These are phyloP conservation scores for Pseudochirops cupreus DNA, from an alignment of 2,797 vertebrate species.

Conservation along the genomic window DNA sequence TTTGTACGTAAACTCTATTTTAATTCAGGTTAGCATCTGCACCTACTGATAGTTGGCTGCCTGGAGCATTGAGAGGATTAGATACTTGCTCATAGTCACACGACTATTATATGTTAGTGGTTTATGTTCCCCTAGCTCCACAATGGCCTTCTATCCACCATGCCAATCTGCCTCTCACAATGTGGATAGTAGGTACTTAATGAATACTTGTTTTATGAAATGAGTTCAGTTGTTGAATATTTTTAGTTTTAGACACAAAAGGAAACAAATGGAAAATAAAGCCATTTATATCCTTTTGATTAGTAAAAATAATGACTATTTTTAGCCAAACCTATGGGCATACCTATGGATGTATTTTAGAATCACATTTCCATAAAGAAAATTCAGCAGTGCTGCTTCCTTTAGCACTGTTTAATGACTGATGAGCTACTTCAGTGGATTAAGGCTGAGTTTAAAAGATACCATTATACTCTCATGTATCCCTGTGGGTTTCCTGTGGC, in stretches of 20 bases:
- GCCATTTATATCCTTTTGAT: constrained; percentile 19
- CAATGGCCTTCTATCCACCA: background rate
- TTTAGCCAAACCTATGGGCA: constrained; percentile 32
- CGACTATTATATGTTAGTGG: background rate
- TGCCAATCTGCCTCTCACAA: background rate
- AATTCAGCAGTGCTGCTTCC: background rate
- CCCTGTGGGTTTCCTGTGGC: constrained; percentile 56
- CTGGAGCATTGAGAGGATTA: background rate
- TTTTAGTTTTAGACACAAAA: constrained; percentile 13
- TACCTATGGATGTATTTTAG: constrained; percentile 28
- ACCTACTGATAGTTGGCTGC: background rate
- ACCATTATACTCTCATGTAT: constrained; percentile 24
- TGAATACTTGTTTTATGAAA: background rate
- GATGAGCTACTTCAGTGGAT: constrained; percentile 36
- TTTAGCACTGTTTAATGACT: constrained; percentile 49
- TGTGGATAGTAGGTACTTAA: background rate
- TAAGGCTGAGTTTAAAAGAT: constrained; percentile 55
- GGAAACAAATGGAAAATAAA: background rate
- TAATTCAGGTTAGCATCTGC: background rate
- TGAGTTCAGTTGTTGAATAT: background rate
- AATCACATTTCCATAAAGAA: constrained; percentile 56
- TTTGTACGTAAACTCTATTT: background rate
- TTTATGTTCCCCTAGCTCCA: background rate
- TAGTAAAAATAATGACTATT: constrained; percentile 30
- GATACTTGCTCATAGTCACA: background rate